Percentiles rank a stretch among this genome's conserved stretches.
Evolutionary conservation across 2,113 vertebrate species (phyloP).

Genomic region (Hemibates koningsi): DNA sequence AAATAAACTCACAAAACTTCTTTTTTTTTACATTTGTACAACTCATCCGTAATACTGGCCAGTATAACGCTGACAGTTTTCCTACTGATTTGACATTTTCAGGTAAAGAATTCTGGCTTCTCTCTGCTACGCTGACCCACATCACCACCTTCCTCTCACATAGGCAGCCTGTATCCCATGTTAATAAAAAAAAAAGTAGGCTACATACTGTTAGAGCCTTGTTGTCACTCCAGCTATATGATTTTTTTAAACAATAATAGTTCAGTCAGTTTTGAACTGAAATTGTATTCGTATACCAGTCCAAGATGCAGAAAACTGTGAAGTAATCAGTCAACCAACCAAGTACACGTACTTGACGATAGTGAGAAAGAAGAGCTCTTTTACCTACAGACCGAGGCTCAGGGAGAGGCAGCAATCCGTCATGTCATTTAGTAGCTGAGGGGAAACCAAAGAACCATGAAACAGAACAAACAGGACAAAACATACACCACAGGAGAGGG

Average conservation of each 20-base stretch:
- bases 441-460: not conserved
- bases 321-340: not conserved
- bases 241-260: not conserved
- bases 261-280: not conserved
- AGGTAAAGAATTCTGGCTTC: not conserved
- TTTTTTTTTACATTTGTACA: not conserved
- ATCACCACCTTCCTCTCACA: not conserved
- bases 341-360: rapidly evolving
- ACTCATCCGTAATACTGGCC: not conserved
- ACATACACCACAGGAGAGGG: not conserved
- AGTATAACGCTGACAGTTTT: not conserved
- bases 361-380: not conserved
- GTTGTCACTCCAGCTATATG: not conserved
- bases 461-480: not conserved
- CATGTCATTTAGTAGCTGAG: not conserved
- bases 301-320: not conserved
- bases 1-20: not conserved
- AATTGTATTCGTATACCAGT: not conserved
- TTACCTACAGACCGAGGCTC: not conserved
- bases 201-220: not conserved
- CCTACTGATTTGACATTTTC: not conserved
- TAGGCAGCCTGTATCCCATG: not conserved
- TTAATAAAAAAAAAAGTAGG: not conserved
- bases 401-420: not conserved
- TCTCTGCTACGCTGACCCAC: not conserved